A percentile compares a stretch with the other conserved stretches of the same genome.
Conservation (phyloP, 2,113 vertebrate species). For the Melanerpes aurifrons region DNA sequence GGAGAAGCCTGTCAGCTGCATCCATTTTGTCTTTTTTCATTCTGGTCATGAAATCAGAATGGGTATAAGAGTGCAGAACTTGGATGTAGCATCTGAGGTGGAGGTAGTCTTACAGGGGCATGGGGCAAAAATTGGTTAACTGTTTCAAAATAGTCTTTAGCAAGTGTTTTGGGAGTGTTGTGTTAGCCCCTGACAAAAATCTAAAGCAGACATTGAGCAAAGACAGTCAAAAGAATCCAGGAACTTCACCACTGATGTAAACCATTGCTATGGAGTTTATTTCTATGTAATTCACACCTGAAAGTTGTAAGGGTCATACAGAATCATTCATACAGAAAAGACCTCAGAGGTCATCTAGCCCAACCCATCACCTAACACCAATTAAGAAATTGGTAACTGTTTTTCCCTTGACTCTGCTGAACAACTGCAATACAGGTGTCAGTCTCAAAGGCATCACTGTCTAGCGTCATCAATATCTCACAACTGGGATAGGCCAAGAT, state of each 20-base stretch:
- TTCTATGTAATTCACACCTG: not conserved
- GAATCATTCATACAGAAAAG: too few relatives aligned
- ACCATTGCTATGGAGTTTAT: fast-evolving
- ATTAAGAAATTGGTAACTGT: not conserved
- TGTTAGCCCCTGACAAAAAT: not conserved
- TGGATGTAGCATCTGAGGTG: not conserved
- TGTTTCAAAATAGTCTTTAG: not conserved
- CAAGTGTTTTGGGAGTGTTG: not conserved
- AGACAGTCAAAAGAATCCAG: not conserved
- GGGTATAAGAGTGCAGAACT: not conserved
- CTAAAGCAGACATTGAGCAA: not conserved
- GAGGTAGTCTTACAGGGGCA: not conserved
- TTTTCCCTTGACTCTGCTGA: not conserved
- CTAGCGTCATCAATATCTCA: not conserved
- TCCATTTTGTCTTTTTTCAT: not conserved
- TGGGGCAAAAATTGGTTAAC: not conserved
- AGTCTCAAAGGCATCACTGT: not conserved
- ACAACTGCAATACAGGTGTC: not conserved
- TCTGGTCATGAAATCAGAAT: not conserved
- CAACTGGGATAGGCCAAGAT: not conserved
- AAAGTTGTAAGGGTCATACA: not conserved
- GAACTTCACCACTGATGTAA: not conserved
- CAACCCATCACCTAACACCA: too few relatives aligned
- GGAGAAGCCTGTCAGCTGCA: not conserved
- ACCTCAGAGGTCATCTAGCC: too few relatives aligned